Conservation (phyloP, 2,797 vertebrate species). For the Coendou prehensilis region DNA sequence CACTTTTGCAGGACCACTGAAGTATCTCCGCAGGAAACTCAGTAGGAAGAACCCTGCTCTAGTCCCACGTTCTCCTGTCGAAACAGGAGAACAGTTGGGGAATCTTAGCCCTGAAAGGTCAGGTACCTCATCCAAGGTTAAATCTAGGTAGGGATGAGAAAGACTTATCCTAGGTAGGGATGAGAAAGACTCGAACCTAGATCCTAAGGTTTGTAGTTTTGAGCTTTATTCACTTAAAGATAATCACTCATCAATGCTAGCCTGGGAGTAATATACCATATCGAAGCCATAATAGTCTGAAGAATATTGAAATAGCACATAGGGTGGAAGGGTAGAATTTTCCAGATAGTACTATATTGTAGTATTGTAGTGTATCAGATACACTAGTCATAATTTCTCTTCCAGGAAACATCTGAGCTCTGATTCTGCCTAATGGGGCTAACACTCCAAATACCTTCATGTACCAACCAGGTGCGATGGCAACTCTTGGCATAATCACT, state of each 20-base stretch:
- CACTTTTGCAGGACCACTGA: not conserved
- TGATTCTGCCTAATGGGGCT: not conserved
- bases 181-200: not conserved
- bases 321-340: not conserved
- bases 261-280: not conserved
- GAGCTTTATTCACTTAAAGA: not conserved
- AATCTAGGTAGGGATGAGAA: slow-evolving; percentile 1
- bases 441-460: not conserved
- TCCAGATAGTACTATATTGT: not conserved
- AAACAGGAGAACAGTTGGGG: too few relatives aligned
- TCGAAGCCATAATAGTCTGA: not conserved
- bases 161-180: not conserved
- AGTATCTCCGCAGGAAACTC: not conserved
- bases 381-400: not conserved
- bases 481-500: not conserved
- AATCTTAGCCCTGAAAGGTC: not conserved
- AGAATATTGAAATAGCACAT: not conserved
- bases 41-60: not conserved
- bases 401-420: slow-evolving; percentile 6
- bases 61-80: not conserved
- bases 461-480: not conserved
- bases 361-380: not conserved
- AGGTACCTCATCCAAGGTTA: not conserved
- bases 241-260: not conserved
- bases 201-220: not conserved